Base-by-base conservation (phyloP, 2,797 vertebrate species). In the Scyliorhinus canicula region DNA sequence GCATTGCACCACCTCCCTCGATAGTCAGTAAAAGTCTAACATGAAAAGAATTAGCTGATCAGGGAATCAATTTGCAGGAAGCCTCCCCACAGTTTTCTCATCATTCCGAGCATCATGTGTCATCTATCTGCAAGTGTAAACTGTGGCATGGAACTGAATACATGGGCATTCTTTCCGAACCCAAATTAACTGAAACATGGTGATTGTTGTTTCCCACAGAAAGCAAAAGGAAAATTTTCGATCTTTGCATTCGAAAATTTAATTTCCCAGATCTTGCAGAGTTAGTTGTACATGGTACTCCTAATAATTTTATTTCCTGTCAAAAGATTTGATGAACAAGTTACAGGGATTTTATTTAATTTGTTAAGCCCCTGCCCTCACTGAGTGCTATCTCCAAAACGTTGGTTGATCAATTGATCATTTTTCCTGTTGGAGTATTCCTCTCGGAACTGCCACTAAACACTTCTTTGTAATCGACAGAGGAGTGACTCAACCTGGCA, bases 11-110 rank as follows among this genome's bases (percentile, higher is more conserved):
- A 97, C 47, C 28, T 98, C 98, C 98, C 98, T 99, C 99, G 99
- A 98, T 99, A 99, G 98, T 98, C 98, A 98, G 99, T 99, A 99
- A 99, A 99, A 99, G 98, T 98, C 98, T 98, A 99, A 99, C 98
- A 98, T 98, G 98, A 99, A 98, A 99, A 98, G 98, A 99, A 98
- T 98, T 98, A 98, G 98, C 98, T 98, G 97, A 98, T 98, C 98
- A 98, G 98, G 98, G 98, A 99, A 99, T 99, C 98, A 99, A 99
- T 99, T 98, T 99, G 98, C 98, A 98, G 98, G 98, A 99, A 98
- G 98, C 98, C 98, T 98, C 98, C 98, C 98, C 97, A 98, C 98
- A 98, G 98, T 98, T 99, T 99, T 99, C 98, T 98, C 99, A 99
- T 99, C 98, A 99, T 98, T 98, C 52, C 97, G 96, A 96, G 97